Evolutionary conservation across 1,140 invertebrate species (phyloP), one percentile per base, ranked within the genome.

Genomic region (Drosophila oshimai): DNA sequence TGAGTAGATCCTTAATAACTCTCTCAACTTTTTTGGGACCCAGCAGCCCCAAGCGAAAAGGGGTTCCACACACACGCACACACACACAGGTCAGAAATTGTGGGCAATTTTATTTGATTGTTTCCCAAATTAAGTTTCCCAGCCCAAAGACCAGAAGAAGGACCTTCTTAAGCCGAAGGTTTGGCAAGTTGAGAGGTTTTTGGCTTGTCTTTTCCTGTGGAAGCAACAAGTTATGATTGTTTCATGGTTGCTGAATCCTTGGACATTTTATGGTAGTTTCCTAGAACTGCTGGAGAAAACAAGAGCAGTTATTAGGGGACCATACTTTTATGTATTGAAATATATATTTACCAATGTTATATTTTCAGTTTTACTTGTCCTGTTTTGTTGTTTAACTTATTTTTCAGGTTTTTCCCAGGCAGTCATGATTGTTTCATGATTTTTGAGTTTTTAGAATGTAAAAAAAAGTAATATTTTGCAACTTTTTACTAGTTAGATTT

Each of bases 61-160:
- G 13, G 13, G 7, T 15, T 12, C 7, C 22, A 5, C 39, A 34
- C 17, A 47, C 22, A 42, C 46, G 37, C 15, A 29, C 36, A 12
- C 18, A 36, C 29, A 12, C 18, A 39, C 37, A 46, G 64, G 58
- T 75, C 37, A 47, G 54, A 69, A 55, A 47, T 68, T 68, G 39
- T 46, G 45, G 29, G 39, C 49, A 72, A 78, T 78, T 68, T 54
- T 67, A 68, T 78, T 77, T 77, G 57, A 77, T 72, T 77, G 74
- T 77, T 77, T 46, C 68, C 42, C 58, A 77, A 77, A 72, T 68
- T 67, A 72, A 78, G 34, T 77, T 57, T 57, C 58, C 71, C 54
- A 47, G 67, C 58, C 71, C 54, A 47, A 72, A 68, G 55, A 77
- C 74, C n/a, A n/a, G n/a, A n/a, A n/a, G n/a, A n/a, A 77, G 20